These are phyloP conservation scores for Cheilosia impressa DNA, from an alignment of 2,888 invertebrate genomes.

Conservation along the genomic window DNA sequence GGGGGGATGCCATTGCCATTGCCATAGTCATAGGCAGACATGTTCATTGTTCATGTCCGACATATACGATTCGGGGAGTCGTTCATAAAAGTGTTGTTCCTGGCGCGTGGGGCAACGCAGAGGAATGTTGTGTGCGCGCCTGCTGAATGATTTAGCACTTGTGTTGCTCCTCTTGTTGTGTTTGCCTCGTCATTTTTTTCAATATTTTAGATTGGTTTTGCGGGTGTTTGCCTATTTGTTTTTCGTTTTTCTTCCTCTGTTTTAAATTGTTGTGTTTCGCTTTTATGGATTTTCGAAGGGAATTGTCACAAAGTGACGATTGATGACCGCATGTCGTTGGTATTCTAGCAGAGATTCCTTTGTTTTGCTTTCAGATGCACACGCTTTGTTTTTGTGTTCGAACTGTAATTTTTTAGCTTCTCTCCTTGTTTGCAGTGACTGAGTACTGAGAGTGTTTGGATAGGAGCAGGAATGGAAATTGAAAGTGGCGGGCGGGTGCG, in stretches of 20 bases:
- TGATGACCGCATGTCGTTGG: conserved; percentile 69
- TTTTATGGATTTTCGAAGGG: conserved; percentile 64
- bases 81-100: background rate
- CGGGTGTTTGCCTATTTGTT: conserved; percentile 69
- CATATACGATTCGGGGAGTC: conserved; percentile 11
- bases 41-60: background rate
- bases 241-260: conserved; percentile 19
- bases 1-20: conserved; percentile 8
- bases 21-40: too few species aligned
- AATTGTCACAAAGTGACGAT: conserved; percentile 75
- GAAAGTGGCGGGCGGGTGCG: conserved; percentile 18
- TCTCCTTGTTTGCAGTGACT: conserved; percentile 24
- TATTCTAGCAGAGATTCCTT: conserved; percentile 63
- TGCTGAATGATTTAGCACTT: conserved; percentile 66
- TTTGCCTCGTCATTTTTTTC: conserved; percentile 35
- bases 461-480: conserved; percentile 24
- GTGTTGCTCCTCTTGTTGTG: conserved; percentile 45
- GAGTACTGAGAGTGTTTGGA: background rate
- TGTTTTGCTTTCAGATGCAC: conserved; percentile 61
- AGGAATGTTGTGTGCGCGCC: conserved; percentile 14
- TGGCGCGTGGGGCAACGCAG: background rate
- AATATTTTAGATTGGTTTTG: conserved; percentile 73
- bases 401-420: conserved; percentile 64
- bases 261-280: background rate
- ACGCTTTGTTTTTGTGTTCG: conserved; percentile 54